Conservation (phyloP, 2,113 vertebrate species). For the Halichoeres trimaculatus region DNA sequence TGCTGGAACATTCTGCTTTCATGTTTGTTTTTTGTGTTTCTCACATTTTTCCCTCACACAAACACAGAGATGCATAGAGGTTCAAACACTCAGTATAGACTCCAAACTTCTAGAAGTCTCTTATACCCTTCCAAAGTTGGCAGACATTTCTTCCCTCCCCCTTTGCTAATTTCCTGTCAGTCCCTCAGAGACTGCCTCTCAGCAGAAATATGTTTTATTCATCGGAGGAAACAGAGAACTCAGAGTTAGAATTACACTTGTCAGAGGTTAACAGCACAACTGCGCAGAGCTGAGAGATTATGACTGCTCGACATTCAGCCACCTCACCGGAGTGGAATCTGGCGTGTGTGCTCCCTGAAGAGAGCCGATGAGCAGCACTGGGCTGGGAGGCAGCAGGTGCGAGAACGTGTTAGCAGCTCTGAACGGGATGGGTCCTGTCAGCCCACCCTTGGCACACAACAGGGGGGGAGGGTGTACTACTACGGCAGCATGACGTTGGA, state of each 20-base stretch:
- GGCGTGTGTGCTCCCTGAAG: constrained; percentile 46
- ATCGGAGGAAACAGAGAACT: constrained; percentile 55
- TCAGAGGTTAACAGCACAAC: constrained; percentile 71
- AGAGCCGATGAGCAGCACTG: constrained; percentile 55
- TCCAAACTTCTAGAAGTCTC: constrained; percentile 26
- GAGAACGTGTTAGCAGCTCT: constrained; percentile 70
- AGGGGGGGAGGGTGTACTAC: constrained; percentile 21
- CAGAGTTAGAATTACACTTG: constrained; percentile 67
- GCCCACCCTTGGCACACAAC: constrained; percentile 61
- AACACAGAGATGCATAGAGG: constrained; percentile 5
- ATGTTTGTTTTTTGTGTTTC: neutral
- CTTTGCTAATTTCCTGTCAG: constrained; percentile 51
- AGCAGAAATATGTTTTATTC: constrained; percentile 65
- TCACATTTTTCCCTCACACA: constrained; percentile 10
- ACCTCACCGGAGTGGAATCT: constrained; percentile 66
- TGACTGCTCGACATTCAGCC: constrained; percentile 58
- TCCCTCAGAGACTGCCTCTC: constrained; percentile 36
- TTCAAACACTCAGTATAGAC: constrained; percentile 12
- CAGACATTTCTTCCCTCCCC: constrained; percentile 1
- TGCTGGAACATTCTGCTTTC: constrained; percentile 19
- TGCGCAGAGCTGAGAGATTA: constrained; percentile 68
- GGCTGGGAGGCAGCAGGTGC: constrained; percentile 75
- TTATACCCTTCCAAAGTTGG: constrained; percentile 6
- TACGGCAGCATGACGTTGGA: constrained; percentile 8
- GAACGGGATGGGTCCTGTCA: constrained; percentile 68